Conservation (phyloP, 1,140 invertebrate species). For the Drosophila hydei region DNA sequence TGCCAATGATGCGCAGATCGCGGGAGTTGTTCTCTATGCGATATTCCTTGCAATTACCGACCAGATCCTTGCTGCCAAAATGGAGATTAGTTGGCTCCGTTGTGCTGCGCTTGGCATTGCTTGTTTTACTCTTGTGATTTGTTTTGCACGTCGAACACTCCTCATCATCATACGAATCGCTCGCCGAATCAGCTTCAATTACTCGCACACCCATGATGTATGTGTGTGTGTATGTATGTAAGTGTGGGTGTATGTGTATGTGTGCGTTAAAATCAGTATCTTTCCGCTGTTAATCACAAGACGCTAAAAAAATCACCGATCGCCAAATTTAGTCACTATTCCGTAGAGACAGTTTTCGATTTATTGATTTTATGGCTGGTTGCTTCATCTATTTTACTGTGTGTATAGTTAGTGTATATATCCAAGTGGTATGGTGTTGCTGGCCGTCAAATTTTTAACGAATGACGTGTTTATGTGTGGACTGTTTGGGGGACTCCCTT, state of each 20-base stretch:
- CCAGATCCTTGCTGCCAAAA: conserved; percentile 60
- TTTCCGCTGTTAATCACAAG: conserved; percentile 64
- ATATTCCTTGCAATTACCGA: conserved; percentile 79
- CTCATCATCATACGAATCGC: conserved; percentile 72
- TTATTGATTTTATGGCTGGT: conserved; percentile 13
- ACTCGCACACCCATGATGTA: conserved; percentile 65
- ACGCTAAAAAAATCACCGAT: conserved; percentile 57
- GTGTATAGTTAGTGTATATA: conserved; percentile 45
- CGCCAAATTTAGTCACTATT: conserved; percentile 30
- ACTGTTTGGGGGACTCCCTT: conserved; percentile 48
- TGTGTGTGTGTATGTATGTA: conserved; percentile 13
- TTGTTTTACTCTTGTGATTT: conserved; percentile 38
- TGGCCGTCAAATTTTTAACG: conserved; percentile 20
- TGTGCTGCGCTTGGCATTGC: conserved; percentile 24
- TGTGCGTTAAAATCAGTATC: conserved; percentile 28
- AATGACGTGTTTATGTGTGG: conserved; percentile 24
- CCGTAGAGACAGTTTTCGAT: conserved; percentile 22
- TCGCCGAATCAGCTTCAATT: conserved; percentile 67
- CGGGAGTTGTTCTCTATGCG: conserved; percentile 71
- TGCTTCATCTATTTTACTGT: conserved; percentile 28
- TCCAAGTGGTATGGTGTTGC: conserved; percentile 43
- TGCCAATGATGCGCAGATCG: conserved; percentile 75
- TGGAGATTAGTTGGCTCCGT: conserved; percentile 8
- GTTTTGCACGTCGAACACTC: conserved; percentile 58
- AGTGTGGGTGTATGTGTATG: conserved; percentile 12